Percentiles rank a stretch among this genome's conserved stretches.
phyloP scores from a whole-genome alignment of 1,140 invertebrate genomes.

The Anagrus nilaparvatae region DNA sequence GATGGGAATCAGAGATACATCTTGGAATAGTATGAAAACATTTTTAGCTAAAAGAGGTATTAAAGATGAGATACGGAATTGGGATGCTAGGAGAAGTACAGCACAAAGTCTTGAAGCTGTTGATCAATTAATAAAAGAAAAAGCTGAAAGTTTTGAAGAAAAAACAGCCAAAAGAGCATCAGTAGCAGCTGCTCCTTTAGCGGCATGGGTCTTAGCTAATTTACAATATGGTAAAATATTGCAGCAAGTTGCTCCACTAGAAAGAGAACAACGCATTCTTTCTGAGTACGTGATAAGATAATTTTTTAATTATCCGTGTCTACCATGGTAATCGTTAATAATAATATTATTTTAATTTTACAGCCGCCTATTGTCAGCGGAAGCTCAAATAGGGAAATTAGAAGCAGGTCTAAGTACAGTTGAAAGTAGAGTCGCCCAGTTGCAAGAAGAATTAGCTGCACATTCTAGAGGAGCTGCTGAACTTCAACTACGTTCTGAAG shows the following conservation, averaged over 20 bases:
- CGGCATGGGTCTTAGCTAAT: conserved; percentile 94
- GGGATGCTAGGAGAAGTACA: conserved; percentile 86
- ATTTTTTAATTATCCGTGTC: not conserved
- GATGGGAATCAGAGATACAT: conserved; percentile 97
- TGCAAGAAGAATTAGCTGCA: conserved; percentile 72
- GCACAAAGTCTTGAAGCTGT: conserved; percentile 75
- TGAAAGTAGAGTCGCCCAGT: conserved; percentile 74
- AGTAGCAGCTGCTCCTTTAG: conserved; percentile 89
- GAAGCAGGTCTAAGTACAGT: conserved; percentile 76
- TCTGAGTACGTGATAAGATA: conserved; percentile 49
- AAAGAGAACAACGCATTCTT: conserved; percentile 73
- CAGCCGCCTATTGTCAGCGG: conserved; percentile 50
- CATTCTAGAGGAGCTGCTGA: conserved; percentile 91
- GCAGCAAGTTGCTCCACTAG: conserved; percentile 83
- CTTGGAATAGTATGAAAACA: conserved; percentile 99
- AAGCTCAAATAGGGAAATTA: conserved; percentile 72
- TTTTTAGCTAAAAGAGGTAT: conserved; percentile 93
- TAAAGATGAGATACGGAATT: conserved; percentile 90
- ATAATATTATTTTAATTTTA: not conserved
- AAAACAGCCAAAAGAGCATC: conserved; percentile 88
- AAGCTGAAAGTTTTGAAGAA: conserved; percentile 80
- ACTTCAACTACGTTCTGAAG: conserved; percentile 78
- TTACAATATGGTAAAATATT: conserved; percentile 84
- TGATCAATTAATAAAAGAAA: conserved; percentile 66
- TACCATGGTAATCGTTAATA: not conserved